A percentile compares a stretch with the other conserved stretches of the same genome.
Evolutionary conservation across 2,888 invertebrate genomes (phyloP).

Genomic region (Drosophila nigritarsus): DNA sequence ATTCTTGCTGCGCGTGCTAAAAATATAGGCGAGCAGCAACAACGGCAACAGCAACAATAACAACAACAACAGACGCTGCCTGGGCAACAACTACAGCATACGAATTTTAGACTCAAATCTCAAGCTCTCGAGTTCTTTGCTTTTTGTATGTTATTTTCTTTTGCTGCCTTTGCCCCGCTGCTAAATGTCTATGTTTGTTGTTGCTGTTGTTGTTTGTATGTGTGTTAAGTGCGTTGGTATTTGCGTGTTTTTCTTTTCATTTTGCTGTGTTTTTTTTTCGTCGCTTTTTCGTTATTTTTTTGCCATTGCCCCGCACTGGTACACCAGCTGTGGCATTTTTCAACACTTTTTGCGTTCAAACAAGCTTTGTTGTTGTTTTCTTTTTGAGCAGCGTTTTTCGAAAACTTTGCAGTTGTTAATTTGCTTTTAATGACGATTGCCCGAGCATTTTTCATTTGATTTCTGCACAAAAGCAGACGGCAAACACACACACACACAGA

Average conservation of each 20-base stretch:
- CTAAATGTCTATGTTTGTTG: conserved; percentile 55
- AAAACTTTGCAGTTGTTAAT: conserved; percentile 50
- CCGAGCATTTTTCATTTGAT: conserved; percentile 45
- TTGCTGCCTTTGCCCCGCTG: conserved; percentile 37
- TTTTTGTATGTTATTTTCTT: conserved; percentile 26
- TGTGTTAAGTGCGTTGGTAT: conserved; percentile 81
- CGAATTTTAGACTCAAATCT: conserved; percentile 46
- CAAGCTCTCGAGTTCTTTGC: conserved; percentile 41
- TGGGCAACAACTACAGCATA: conserved; percentile 16
- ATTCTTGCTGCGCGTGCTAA: conserved; percentile 63
- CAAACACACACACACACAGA: conserved; percentile 15
- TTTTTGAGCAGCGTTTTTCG: conserved; percentile 21
- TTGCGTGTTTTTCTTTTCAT: conserved; percentile 58
- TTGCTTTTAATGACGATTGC: conserved; percentile 54
- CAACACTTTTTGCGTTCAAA: conserved; percentile 57
- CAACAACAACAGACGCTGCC: conserved; percentile 24
- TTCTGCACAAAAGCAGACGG: conserved; percentile 26
- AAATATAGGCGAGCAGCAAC: conserved; percentile 50
- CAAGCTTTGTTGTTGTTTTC: conserved; percentile 30
- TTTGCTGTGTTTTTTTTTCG: not conserved
- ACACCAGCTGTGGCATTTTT: conserved; percentile 71
- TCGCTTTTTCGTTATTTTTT: conserved; percentile 16
- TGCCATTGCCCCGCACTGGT: conserved; percentile 8
- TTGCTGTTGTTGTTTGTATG: conserved; percentile 59
- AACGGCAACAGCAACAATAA: conserved; percentile 18